Evolutionary conservation across 1,140 invertebrate genomes (phyloP), one percentile per base, ranked within the genome.

Genomic region (Macrobrachium rosenbergii): DNA sequence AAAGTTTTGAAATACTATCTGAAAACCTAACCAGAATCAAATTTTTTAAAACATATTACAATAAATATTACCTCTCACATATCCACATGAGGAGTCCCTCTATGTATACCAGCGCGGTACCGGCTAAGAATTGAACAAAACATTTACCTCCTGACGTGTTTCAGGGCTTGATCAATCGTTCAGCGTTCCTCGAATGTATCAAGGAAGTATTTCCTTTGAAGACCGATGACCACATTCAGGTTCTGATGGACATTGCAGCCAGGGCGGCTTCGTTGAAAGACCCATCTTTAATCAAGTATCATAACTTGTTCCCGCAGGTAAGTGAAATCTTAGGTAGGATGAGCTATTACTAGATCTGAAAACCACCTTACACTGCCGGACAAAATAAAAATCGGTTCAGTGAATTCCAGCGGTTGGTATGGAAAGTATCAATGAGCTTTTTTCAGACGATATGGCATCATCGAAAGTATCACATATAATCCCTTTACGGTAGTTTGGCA

Each of bases 231-330:
- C 58, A 78, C 37, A 12, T 78, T 0, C 59, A 78, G 21, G 62
- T 84, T 7, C 62, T 83, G 23, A 52, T 84, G 60, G 83, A 84
- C 37, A 67, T 63, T 23, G 83, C 43, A n/a, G 75, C 45, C 21
- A 16, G 73, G 12, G 73, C 73, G 2, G 73, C 83, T 16, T 67
- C 83, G 5, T 60, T 77, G 8, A 78, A 84, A 10, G 83, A 84
- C 19, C 59, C 75, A 0, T 52, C 37, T 8, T 28, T 64, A 17
- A 77, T 84, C 60, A 78, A 84, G 37, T 84, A 84, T 45, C 60
- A 78, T 62, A 84, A 77, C 21, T 59, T 84, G 23, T 84, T 84
- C 75, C 59, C 62, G n/a, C 73, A 78, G 73, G 75, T 84, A 62
- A 62, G 37, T 21, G 6, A 14, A 21, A 63, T 2, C 62, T 23